Evolutionary conservation across 2,797 vertebrate species (phyloP), one percentile per base, ranked within the genome.

Genomic region (Sebastes kiyomatsui): DNA sequence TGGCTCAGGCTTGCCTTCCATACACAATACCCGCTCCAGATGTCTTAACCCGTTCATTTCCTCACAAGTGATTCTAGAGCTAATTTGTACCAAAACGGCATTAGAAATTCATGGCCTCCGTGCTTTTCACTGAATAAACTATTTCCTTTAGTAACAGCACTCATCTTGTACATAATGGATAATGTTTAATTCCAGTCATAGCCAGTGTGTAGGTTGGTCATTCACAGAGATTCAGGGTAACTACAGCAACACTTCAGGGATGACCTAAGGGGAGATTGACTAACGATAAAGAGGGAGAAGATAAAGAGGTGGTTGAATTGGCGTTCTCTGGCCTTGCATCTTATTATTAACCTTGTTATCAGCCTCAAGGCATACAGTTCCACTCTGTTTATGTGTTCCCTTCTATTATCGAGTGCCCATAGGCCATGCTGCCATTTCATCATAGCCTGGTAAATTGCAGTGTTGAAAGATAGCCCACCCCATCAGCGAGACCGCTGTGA

Each of bases 301-400:
- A 69, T 83, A 82, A 84, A 76, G 56, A 68, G 28, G 71, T 69
- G 67, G 49, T 67, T 82, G 66, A 77, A 74, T 52, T 22, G 62
- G 20, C 20, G 11, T 77, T 81, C 67, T 65, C 73, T 67, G 52
- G 69, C 65, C 49, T 75, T 30, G 54, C n/a, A 77, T 65, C 80
- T 68, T 78, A 66, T 88, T 78, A 87, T 91, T 86, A 88, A 86
- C 75, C 76, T 81, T 72, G 75, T 82, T 89, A 87, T 80, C 69
- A 77, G 81, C 86, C 74, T 68, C 5, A 3, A 73, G 77, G 82
- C 86, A 79, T 28, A 67, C 52, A 71, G 56, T 69, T 75, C 55
- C 55, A 42, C 62, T 33, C 67, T 84, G 85, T 87, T 90, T 82
- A 80, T 72, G 70, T 54, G 67, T 81, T 46, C 55, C 46, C 25